Base-by-base conservation (phyloP, 2,113 vertebrate species). In the Gopherus flavomarginatus region DNA sequence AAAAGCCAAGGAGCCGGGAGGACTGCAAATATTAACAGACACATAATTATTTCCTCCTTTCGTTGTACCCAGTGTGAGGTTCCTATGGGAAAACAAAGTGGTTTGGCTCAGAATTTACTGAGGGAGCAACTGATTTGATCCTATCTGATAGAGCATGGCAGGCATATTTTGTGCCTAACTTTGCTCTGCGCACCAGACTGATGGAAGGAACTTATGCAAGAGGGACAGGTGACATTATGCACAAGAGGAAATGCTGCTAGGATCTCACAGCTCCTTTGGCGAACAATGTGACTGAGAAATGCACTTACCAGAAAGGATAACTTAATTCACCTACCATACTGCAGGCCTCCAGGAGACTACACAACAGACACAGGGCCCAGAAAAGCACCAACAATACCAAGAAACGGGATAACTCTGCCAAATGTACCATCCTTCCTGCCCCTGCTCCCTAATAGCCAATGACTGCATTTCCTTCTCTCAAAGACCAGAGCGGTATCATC, bases 71-170 rank as follows among this genome's bases (percentile, higher is more conserved):
- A 97, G 97, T 87, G 0, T 96, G 97, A 97, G 96, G 52, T 90
- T 95, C 95, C 94, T 95, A 90, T 92, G 89, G 84, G 90, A 93
- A 93, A 97, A 96, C 95, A 94, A 96, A 97, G 95, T 89, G 96
- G 97, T 97, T 97, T 96, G 95, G 93, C 86, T 97, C 90, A 95
- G 93, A 97, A 97, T 97, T 97, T 96, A 96, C 93, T 79, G 97
- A 94, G 81, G 95, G 95, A 96, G 96, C 75, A 90, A 95, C 91
- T 93, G 92, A 94, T 95, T 96, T 62, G 96, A 96, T 97, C 95
- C 96, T 95, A 97, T 96, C 96, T 95, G 96, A 96, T 96, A 92
- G 96, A 97, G 96, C 97, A 72, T 93, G 94, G 97, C 97, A 97
- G 97, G 97, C 95, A 95, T 88, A 95, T 95, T 96, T 86, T 42